phyloP scores from a whole-genome alignment of 1,140 invertebrate genomes.

The Cephus cinctus region DNA sequence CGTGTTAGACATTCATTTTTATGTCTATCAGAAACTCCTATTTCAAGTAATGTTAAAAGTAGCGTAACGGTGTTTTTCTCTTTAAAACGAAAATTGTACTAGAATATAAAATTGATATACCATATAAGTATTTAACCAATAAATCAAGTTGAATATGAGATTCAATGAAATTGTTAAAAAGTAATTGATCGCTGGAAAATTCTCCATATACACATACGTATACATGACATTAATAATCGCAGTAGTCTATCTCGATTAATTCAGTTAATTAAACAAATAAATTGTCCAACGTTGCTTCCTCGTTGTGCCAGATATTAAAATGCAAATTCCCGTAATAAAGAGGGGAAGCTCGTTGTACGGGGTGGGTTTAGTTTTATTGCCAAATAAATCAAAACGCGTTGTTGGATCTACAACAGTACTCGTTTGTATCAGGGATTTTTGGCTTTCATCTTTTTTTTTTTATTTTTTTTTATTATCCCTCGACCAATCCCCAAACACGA shows the following conservation, averaged over 20 bases:
- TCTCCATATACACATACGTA: no score
- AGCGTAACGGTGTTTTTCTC: no score
- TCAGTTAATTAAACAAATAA: constrained; percentile 29
- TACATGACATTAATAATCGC: not conserved
- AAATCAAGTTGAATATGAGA: no score
- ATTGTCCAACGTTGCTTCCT: constrained; percentile 24
- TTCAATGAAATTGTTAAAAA: no score
- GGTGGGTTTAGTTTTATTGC: constrained; percentile 14
- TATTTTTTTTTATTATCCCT: not conserved
- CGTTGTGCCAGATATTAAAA: constrained; percentile 25
- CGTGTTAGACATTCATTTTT: no score
- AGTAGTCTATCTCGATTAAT: constrained; percentile 17
- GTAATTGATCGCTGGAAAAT: no score
- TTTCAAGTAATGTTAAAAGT: no score
- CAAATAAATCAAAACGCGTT: constrained; percentile 22
- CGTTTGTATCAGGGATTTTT: constrained; percentile 3
- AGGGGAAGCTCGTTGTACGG: not conserved
- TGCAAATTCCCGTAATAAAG: constrained; percentile 14
- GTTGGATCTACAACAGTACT: not conserved
- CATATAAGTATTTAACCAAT: no score
- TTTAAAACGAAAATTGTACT: no score
- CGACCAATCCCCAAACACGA: not conserved
- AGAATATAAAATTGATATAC: no score
- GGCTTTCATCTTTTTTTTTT: not conserved
- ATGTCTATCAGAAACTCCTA: no score